A percentile compares a stretch with the other conserved stretches of the same genome.
phyloP scores from a whole-genome alignment of 2,888 invertebrate species.

The Leucania comma region DNA sequence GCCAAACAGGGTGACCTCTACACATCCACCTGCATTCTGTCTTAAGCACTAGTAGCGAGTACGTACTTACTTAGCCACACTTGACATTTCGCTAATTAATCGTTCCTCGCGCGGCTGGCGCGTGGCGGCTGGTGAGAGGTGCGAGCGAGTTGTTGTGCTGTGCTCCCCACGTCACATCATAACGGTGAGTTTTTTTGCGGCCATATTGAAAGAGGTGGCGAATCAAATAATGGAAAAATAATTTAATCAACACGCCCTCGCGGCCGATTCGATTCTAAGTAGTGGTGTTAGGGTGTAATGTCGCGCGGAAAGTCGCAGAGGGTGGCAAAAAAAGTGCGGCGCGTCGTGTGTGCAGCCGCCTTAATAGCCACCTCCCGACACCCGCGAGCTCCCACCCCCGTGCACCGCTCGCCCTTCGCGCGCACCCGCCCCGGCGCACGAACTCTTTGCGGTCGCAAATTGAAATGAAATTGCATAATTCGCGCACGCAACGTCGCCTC shows the following conservation, averaged over 20 bases:
- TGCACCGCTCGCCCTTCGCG: conserved; percentile 21
- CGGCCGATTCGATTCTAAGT: conserved; percentile 72
- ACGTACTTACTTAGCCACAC: conserved; percentile 20
- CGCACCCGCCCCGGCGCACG: conserved; percentile 43
- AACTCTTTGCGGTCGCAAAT: conserved; percentile 81
- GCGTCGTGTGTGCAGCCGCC: conserved; percentile 83
- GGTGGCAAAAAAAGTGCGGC: conserved; percentile 84
- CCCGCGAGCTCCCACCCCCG: conserved; percentile 20
- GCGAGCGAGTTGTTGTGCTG: conserved; percentile 51
- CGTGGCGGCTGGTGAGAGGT: background rate
- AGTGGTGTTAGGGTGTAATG: conserved; percentile 76
- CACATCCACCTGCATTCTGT: background rate
- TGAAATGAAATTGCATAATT: conserved; percentile 90
- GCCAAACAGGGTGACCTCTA: background rate
- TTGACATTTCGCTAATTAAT: conserved; percentile 46
- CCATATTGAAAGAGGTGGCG: conserved; percentile 90
- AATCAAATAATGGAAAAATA: conserved; percentile 90
- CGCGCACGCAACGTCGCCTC: conserved; percentile 68
- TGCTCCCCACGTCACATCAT: conserved; percentile 61
- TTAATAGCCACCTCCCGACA: conserved; percentile 73
- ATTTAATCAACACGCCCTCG: conserved; percentile 82
- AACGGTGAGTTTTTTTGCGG: conserved; percentile 78
- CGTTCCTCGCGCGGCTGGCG: conserved; percentile 10
- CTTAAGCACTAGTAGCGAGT: background rate
- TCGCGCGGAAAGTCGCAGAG: conserved; percentile 69